A percentile compares a stretch with the other conserved stretches of the same genome.
Evolutionary conservation across 2,113 vertebrate species (phyloP).

Genomic region (Eptesicus fuscus): DNA sequence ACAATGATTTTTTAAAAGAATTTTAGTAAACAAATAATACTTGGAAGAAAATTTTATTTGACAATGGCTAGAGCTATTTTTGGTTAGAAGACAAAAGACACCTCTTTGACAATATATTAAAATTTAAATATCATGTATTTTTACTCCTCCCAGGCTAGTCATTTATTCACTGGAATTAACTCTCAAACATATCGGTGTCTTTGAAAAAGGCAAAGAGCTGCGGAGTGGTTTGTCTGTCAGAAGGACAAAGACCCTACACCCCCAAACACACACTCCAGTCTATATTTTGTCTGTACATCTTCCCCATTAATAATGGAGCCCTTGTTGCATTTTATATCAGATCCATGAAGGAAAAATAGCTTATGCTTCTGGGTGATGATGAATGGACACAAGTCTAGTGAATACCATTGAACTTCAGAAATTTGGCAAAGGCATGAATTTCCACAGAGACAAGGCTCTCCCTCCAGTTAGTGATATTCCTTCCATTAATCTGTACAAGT

Average conservation of each 20-base stretch:
- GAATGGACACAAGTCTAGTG: not conserved
- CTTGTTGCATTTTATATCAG: not conserved
- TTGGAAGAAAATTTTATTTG: slow-evolving; percentile 11
- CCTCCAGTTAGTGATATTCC: not conserved
- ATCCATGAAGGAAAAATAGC: not conserved
- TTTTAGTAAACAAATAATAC: not conserved
- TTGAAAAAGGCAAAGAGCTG: not conserved
- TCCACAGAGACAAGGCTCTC: not conserved
- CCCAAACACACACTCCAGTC: not conserved
- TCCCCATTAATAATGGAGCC: not conserved
- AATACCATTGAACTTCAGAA: not conserved
- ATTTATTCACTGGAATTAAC: not conserved
- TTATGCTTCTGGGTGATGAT: not conserved
- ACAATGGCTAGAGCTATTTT: not conserved
- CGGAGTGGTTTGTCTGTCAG: not conserved
- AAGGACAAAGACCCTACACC: not conserved
- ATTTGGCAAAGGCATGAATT: not conserved
- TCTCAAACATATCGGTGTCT: not conserved
- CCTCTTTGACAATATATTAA: not conserved
- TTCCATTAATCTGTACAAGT: not conserved
- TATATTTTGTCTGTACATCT: not conserved
- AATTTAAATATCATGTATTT: slow-evolving; percentile 13
- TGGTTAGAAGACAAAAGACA: not conserved
- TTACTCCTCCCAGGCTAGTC: not conserved
- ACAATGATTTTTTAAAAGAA: not conserved